These are phyloP conservation scores for Mermis nigrescens DNA, from an alignment of 2,888 invertebrate genomes.

Conservation along the genomic window DNA sequence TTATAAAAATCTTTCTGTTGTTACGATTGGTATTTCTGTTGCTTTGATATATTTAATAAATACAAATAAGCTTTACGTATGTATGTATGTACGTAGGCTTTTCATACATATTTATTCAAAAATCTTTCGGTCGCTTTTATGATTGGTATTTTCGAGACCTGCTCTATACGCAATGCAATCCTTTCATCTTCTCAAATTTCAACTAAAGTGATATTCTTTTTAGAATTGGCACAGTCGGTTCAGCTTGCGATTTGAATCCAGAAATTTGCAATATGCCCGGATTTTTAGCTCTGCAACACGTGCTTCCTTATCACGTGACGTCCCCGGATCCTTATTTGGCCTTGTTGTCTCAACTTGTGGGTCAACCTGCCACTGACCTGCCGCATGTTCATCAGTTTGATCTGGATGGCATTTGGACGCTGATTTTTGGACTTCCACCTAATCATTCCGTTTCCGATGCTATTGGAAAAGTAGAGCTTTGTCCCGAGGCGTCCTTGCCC, in stretches of 20 bases:
- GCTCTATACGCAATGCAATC: too few relatives aligned
- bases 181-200: too few relatives aligned
- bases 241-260: constrained; percentile 35
- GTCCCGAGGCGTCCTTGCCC: constrained; percentile 73
- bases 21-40: too few relatives aligned
- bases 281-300: constrained; percentile 50
- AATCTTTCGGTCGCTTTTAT: too few relatives aligned
- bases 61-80: too few relatives aligned
- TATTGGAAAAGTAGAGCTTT: constrained; percentile 41
- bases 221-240: constrained; percentile 26
- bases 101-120: too few relatives aligned
- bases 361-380: constrained; percentile 50
- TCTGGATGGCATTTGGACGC: constrained; percentile 72
- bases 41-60: too few relatives aligned
- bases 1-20: too few relatives aligned
- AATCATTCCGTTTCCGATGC: constrained; percentile 33
- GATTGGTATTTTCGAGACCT: too few relatives aligned
- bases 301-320: constrained; percentile 65
- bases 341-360: constrained; percentile 64
- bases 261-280: constrained; percentile 38
- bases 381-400: constrained; percentile 39
- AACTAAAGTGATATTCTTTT: too few relatives aligned
- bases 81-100: too few relatives aligned
- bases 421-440: constrained; percentile 60
- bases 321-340: constrained; percentile 79